Percentiles rank a stretch among this genome's conserved stretches.
phyloP scores from a whole-genome alignment of 37 sponge, comb jelly and placozoan species.

The Agelas oroides region DNA sequence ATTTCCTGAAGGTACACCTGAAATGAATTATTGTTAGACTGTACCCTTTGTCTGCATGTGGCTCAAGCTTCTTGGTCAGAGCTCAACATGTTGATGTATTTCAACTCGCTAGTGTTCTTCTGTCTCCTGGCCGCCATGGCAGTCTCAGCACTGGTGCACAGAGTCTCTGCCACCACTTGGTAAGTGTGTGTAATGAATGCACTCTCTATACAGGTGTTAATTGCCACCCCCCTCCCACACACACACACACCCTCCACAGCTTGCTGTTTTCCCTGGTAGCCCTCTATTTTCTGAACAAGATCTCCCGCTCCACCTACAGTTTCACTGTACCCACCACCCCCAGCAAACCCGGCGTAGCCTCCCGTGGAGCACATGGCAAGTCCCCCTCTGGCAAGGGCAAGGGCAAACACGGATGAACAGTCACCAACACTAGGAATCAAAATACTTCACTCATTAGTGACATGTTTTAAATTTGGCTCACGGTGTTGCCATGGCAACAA shows the following conservation, averaged over 20 bases:
- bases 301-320: conserved; percentile 65
- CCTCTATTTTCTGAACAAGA: conserved; percentile 82
- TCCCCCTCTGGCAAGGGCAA: conserved; percentile 30
- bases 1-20: conserved; percentile 78
- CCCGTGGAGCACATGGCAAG: conserved; percentile 9
- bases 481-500: too few species aligned
- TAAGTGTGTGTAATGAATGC: conserved; percentile 33
- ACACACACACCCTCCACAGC: conserved; percentile 23
- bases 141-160: conserved; percentile 78
- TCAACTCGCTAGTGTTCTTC: neutral
- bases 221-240: neutral
- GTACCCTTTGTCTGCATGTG: neutral
- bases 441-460: neutral
- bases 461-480: too few species aligned
- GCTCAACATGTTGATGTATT: too few species aligned
- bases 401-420: neutral
- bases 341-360: neutral
- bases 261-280: conserved; percentile 81
- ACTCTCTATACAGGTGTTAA: too few species aligned
- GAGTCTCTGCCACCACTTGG: conserved; percentile 89
- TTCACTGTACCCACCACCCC: neutral
- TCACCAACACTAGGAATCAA: neutral
- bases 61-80: too few species aligned
- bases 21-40: neutral
- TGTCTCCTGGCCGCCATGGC: conserved; percentile 39